Percentiles rank a stretch among this genome's conserved stretches.
Evolutionary conservation across 2,113 vertebrate species (phyloP).

Genomic region (Macaca nemestrina): DNA sequence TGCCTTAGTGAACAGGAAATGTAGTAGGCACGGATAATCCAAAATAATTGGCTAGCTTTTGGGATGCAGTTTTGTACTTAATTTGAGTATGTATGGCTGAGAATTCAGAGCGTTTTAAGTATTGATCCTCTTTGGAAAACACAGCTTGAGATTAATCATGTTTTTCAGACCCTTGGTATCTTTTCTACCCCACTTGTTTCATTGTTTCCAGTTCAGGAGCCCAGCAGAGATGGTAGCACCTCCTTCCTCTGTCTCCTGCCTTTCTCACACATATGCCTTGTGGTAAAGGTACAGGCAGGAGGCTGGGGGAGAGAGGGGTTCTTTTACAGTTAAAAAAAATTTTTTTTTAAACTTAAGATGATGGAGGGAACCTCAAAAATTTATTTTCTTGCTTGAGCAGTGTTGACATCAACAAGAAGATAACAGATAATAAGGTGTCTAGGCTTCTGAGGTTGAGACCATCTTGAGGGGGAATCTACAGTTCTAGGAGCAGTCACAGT

Average conservation of each 20-base stretch:
- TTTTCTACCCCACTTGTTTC: background rate
- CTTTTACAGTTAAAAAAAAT: background rate
- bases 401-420: background rate
- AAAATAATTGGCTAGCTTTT: slow-evolving; percentile 69
- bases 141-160: background rate
- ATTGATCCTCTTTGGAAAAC: background rate
- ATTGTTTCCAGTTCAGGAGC: slow-evolving; percentile 1
- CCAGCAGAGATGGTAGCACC: background rate
- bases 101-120: slow-evolving; percentile 42
- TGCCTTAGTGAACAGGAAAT: slow-evolving; percentile 67
- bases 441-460: background rate
- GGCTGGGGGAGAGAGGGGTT: background rate
- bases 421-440: background rate
- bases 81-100: slow-evolving; percentile 35
- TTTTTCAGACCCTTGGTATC: background rate
- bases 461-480: background rate
- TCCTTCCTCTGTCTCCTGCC: background rate
- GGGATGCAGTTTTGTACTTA: slow-evolving; percentile 57
- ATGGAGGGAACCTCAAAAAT: background rate
- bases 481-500: background rate
- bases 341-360: background rate
- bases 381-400: background rate
- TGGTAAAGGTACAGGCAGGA: background rate
- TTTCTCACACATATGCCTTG: background rate
- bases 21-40: slow-evolving; percentile 61